Conservation (phyloP, 2,888 invertebrate genomes). For the Spisula solida region DNA sequence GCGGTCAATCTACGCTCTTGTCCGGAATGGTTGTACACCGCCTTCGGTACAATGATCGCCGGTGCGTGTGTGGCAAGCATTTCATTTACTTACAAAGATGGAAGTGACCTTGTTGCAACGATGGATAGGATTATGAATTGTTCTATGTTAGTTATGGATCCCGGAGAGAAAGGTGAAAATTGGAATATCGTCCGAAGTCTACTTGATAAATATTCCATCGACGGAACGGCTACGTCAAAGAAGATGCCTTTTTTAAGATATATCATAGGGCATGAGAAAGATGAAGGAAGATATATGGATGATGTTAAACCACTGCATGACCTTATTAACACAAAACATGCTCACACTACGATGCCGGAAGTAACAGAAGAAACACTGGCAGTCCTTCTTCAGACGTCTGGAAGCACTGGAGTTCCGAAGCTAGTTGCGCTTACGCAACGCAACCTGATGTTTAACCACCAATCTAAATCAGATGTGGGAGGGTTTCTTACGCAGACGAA, state of each 20-base stretch:
- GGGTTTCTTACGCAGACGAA: slow-evolving; percentile 41
- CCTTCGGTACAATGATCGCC: slow-evolving; percentile 42
- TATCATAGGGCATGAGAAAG: not conserved
- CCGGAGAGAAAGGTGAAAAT: slow-evolving; percentile 32
- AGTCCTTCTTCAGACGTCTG: slow-evolving; percentile 42
- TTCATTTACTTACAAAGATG: slow-evolving; percentile 50
- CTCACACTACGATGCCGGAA: not conserved
- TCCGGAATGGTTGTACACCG: slow-evolving; percentile 40
- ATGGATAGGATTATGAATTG: slow-evolving; percentile 48
- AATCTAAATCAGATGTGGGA: not conserved
- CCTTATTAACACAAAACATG: not conserved
- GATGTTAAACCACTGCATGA: slow-evolving; percentile 23
- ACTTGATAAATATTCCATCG: not conserved
- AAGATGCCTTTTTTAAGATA: slow-evolving; percentile 40
- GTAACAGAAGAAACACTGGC: slow-evolving; percentile 22
- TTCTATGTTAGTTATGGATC: slow-evolving; percentile 53
- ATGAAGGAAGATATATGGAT: not conserved
- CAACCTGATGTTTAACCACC: no score
- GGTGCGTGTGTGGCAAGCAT: slow-evolving; percentile 27
- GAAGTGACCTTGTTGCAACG: slow-evolving; percentile 38
- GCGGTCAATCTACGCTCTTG: slow-evolving; percentile 36
- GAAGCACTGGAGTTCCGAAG: slow-evolving; percentile 57
- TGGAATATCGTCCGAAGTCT: slow-evolving; percentile 43
- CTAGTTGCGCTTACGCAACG: slow-evolving; percentile 24
- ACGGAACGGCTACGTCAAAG: slow-evolving; percentile 28